A percentile compares a stretch with the other conserved stretches of the same genome.
Conservation (phyloP, 2,113 vertebrate genomes). For the Nansenia antarctica region DNA sequence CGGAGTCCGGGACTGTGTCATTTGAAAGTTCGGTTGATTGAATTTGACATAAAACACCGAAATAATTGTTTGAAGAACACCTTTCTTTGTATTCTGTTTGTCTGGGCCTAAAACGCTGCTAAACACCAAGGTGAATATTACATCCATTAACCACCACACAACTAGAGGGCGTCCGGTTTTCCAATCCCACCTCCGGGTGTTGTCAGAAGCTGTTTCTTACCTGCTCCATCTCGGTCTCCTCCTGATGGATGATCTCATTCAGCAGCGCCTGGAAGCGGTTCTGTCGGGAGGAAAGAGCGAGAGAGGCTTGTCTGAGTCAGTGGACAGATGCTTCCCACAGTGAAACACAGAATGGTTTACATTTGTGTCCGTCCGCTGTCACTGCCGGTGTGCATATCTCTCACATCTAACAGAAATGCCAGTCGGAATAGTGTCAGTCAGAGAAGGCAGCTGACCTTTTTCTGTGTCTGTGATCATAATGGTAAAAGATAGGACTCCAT, state of each 20-base stretch:
- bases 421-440: conserved; percentile 61
- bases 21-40: neutral
- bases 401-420: conserved; percentile 56
- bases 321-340: conserved; percentile 43
- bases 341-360: too few species aligned
- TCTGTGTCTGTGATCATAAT: conserved; percentile 57
- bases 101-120: neutral
- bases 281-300: conserved; percentile 55
- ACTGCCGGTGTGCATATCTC: conserved; percentile 38
- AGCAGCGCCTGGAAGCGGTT: conserved; percentile 93
- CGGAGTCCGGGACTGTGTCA: neutral
- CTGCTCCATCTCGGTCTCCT: conserved; percentile 94
- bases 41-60: too few species aligned
- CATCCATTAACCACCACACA: neutral
- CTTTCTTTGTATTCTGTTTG: too few species aligned
- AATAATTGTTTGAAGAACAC: too few species aligned
- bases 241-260: conserved; percentile 94
- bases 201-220: conserved; percentile 66
- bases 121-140: neutral
- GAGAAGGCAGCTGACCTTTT: conserved; percentile 72
- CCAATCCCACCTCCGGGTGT: neutral
- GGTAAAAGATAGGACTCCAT: conserved; percentile 49
- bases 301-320: conserved; percentile 38
- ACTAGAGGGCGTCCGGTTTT: neutral
- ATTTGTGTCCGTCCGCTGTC: conserved; percentile 36